Evolutionary conservation across 2,888 invertebrate genomes (phyloP).

Genomic region (Drosophila leonis): DNA sequence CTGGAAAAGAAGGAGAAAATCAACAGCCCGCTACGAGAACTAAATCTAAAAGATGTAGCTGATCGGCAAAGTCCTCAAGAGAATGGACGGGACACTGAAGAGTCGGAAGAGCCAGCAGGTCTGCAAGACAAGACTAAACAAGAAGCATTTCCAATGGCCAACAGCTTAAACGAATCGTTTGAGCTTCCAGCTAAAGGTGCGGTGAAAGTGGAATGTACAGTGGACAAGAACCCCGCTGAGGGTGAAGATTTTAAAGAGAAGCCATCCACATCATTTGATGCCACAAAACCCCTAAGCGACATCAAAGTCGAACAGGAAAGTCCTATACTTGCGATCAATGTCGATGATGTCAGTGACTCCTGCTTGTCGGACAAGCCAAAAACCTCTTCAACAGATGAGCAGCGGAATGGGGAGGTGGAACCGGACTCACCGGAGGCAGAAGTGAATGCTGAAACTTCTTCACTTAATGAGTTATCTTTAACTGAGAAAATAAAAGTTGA

Average conservation of each 20-base stretch:
- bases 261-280: conserved; percentile 25
- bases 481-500: conserved; percentile 10
- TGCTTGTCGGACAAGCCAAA: neutral
- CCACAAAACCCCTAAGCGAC: neutral
- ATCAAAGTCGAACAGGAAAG: conserved; percentile 1
- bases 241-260: conserved; percentile 6
- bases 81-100: conserved; percentile 30
- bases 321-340: neutral
- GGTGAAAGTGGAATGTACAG: conserved; percentile 5
- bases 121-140: neutral
- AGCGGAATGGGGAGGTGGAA: conserved; percentile 9
- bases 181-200: neutral
- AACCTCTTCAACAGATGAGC: neutral
- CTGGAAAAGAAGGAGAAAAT: conserved; percentile 48
- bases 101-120: neutral
- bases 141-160: neutral
- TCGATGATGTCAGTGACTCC: neutral
- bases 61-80: conserved; percentile 17
- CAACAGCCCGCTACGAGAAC: conserved; percentile 6
- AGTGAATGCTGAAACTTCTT: neutral
- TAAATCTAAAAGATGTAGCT: conserved; percentile 12
- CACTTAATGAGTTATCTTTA: neutral
- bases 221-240: neutral
- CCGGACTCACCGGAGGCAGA: neutral
- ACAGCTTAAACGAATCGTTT: conserved; percentile 6